Conservation (phyloP, 1,140 invertebrate genomes). For the Cyrtorhinus lividipennis region DNA sequence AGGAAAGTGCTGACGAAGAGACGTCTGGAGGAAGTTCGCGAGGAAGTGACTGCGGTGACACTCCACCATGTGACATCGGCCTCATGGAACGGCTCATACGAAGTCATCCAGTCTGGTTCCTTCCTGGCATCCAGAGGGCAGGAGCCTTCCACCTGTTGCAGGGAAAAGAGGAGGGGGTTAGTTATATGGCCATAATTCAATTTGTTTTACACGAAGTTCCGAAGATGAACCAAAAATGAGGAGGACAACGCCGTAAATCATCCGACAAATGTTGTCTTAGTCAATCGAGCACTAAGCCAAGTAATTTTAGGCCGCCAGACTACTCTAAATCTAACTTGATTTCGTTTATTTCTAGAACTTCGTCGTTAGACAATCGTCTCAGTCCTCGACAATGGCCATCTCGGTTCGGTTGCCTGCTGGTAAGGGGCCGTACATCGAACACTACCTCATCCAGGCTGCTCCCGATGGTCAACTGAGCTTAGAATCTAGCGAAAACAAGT, state of each 20-base stretch:
- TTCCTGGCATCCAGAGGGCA: slow-evolving; percentile 80
- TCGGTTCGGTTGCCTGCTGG: slow-evolving; percentile 74
- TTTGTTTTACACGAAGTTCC: too few species aligned
- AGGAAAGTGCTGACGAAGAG: slow-evolving; percentile 2
- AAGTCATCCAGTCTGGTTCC: slow-evolving; percentile 88
- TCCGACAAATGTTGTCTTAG: too few species aligned
- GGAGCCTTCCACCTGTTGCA: slow-evolving; percentile 85
- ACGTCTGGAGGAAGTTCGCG: slow-evolving; percentile 3
- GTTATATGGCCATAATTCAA: too few species aligned
- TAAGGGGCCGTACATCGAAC: slow-evolving; percentile 81
- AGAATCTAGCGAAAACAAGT: slow-evolving; percentile 84
- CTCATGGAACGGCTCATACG: slow-evolving; percentile 73
- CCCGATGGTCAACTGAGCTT: slow-evolving; percentile 60
- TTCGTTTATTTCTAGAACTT: slow-evolving; percentile 61
- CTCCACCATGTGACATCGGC: slow-evolving; percentile 55
- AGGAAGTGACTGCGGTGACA: slow-evolving; percentile 16
- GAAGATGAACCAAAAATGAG: too few species aligned
- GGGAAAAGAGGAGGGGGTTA: slow-evolving; percentile 81
- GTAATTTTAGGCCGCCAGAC: too few species aligned
- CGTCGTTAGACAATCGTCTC: slow-evolving; percentile 84
- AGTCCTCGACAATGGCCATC: slow-evolving; percentile 82
- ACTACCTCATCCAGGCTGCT: slow-evolving; percentile 83
- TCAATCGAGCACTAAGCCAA: not conserved
- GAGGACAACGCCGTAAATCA: too few species aligned
- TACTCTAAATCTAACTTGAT: too few species aligned